phyloP scores from a whole-genome alignment of 1,140 invertebrate species.

The Drosophila gunungcola region DNA sequence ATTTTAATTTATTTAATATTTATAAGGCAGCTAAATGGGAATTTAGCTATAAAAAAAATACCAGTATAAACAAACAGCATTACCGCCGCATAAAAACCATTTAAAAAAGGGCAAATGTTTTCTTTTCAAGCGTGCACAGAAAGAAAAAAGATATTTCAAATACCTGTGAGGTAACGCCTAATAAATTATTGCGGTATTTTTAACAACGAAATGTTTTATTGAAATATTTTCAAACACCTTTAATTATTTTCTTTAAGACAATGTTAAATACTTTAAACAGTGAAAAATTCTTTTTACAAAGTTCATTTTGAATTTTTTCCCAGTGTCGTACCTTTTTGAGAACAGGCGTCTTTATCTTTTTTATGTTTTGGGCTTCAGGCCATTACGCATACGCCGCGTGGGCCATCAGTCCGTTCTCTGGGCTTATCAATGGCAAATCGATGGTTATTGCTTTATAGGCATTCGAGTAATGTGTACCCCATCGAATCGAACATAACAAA shows the following conservation, averaged over 20 bases:
- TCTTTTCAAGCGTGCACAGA: slow-evolving; percentile 13
- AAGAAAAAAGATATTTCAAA: neutral
- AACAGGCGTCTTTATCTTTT: slow-evolving; percentile 27
- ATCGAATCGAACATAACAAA: slow-evolving; percentile 42
- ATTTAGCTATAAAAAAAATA: slow-evolving; percentile 16
- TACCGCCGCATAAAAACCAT: neutral
- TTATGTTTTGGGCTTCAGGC: slow-evolving; percentile 32
- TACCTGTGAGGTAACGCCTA: neutral
- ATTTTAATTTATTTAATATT: slow-evolving; percentile 79
- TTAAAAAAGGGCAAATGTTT: slow-evolving; percentile 6
- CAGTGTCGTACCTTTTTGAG: slow-evolving; percentile 18
- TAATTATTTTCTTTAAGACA: too few species aligned
- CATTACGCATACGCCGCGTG: slow-evolving; percentile 56
- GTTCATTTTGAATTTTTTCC: neutral
- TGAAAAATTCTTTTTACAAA: too few species aligned
- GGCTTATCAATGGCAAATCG: slow-evolving; percentile 58
- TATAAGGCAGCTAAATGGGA: slow-evolving; percentile 46
- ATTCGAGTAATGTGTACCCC: slow-evolving; percentile 28
- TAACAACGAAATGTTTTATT: too few species aligned
- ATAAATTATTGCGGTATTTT: too few species aligned
- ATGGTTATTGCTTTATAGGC: slow-evolving; percentile 57
- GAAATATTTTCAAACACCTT: too few species aligned
- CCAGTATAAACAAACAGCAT: neutral
- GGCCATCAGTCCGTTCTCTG: slow-evolving; percentile 38
- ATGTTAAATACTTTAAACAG: too few species aligned